Evolutionary conservation across 2,797 vertebrate species (phyloP).

Genomic region (Myotis planiceps): DNA sequence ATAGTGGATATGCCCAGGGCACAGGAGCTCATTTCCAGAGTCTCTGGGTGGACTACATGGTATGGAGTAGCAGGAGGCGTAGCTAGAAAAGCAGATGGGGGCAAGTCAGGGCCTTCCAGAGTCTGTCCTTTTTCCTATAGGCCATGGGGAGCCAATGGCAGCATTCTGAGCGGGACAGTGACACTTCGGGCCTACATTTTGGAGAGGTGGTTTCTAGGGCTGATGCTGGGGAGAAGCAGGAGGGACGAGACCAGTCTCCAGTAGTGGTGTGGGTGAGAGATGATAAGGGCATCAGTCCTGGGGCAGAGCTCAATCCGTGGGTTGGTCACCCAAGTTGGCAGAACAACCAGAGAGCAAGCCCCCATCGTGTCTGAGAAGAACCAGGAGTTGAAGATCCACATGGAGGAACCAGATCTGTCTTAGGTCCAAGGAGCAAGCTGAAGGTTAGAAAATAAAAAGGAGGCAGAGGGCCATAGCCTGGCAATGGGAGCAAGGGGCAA

Average conservation of each 20-base stretch:
- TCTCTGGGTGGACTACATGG: not conserved
- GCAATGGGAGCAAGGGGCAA: not conserved
- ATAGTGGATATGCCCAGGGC: not conserved
- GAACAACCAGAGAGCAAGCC: not conserved
- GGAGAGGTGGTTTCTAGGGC: not conserved
- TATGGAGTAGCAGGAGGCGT: not conserved
- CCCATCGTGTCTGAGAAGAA: not conserved
- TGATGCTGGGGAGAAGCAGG: not conserved
- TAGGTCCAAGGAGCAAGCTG: not conserved
- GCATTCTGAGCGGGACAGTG: not conserved
- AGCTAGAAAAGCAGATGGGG: not conserved
- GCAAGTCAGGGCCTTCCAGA: not conserved
- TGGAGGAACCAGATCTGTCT: not conserved
- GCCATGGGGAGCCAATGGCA: not conserved
- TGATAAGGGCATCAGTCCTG: not conserved
- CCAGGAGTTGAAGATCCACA: not conserved
- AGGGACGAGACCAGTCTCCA: not conserved
- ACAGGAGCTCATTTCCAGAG: not conserved
- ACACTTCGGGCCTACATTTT: not conserved
- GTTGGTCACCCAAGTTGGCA: not conserved
- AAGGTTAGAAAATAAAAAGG: not conserved
- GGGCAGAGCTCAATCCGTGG: not conserved
- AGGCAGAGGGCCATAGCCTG: not conserved
- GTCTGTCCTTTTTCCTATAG: not conserved
- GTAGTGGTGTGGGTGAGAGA: not conserved